These are phyloP conservation scores for Leuciscus waleckii DNA, from an alignment of 2,797 vertebrate genomes.

Conservation along the genomic window DNA sequence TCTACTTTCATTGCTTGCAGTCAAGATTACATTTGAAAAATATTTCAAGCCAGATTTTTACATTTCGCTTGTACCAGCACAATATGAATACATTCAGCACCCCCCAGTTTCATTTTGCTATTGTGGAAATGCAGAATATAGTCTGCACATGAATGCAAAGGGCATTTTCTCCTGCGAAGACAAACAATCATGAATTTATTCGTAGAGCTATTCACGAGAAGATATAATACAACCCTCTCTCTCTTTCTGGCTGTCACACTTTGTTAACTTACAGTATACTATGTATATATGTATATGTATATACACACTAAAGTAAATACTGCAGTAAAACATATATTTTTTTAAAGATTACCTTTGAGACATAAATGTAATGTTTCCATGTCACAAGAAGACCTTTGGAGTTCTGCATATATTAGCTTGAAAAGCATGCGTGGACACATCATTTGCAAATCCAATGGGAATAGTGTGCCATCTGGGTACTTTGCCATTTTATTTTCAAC, in stretches of 20 bases:
- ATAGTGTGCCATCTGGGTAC: background rate
- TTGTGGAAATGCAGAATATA: slow-evolving; percentile 28
- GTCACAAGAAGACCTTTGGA: background rate
- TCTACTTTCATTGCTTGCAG: slow-evolving; percentile 33
- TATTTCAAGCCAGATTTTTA: slow-evolving; percentile 38
- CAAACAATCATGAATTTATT: slow-evolving; percentile 6
- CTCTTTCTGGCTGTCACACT: background rate
- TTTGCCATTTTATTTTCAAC: slow-evolving; percentile 15
- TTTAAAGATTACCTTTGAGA: background rate
- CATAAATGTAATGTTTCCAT: background rate
- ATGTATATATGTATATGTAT: no score
- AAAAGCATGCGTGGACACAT: background rate
- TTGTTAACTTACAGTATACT: background rate
- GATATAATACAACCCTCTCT: background rate
- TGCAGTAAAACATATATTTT: background rate
- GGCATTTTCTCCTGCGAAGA: slow-evolving; percentile 11
- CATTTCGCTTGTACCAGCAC: slow-evolving; percentile 13
- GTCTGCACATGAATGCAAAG: slow-evolving; percentile 13
- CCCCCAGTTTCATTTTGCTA: slow-evolving; percentile 16
- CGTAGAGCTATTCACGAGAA: background rate
- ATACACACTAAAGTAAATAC: slow-evolving; percentile 6
- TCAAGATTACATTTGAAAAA: slow-evolving; percentile 41
- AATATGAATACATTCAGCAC: slow-evolving; percentile 32
- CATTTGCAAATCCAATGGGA: background rate
- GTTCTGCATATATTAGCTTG: background rate